Evolutionary conservation across 2,888 invertebrate species (phyloP), one percentile per base, ranked within the genome.

Genomic region (Tetragnatha montana): DNA sequence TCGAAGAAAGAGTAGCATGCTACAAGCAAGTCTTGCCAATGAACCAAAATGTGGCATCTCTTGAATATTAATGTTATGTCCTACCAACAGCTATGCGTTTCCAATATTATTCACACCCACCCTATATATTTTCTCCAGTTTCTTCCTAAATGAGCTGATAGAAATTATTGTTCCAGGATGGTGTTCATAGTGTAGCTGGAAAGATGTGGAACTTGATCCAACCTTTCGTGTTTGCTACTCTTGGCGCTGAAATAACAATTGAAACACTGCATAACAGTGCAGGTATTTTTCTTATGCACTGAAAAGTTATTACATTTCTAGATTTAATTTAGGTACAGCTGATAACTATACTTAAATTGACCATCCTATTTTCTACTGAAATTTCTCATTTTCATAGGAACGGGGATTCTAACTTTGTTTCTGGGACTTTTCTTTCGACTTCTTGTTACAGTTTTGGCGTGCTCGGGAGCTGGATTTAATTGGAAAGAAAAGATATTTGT

Each of bases 401-500:
- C 76, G 78, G 81, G 76, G 80, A 19, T 81, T 14, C 21, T 86
- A 49, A 49, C 73, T 60, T 95, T 96, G 0, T 96, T 96, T 92
- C 94, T 98, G 68, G 93, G 96, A 0, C 92, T 95, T 35, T 76
- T 94, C 92, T 95, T 96, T 93, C 94, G 95, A 93, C 92, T 93
- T 80, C n/a, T 93, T 8, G 93, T 93, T 4, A 93, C 94, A 1
- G 93, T 93, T 91, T 87, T 93, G 12, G 92, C 93, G 6, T 94
- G 94, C 6, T 92, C 92, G 78, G 96, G 97, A 8, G 96, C 97
- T 92, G 96, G 96, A 92, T 95, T 98, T 80, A 98, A 97, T 93
- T 94, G 96, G 91, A 97, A 96, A 93, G 99, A 99, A 93, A 97
- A 97, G 92, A 94, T 98, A 91, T 99, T 99, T 93, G 96, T 98